Evolutionary conservation across 2,888 invertebrate genomes (phyloP), one percentile per base, ranked within the genome.

Genomic region (Heteromurus nitidus): DNA sequence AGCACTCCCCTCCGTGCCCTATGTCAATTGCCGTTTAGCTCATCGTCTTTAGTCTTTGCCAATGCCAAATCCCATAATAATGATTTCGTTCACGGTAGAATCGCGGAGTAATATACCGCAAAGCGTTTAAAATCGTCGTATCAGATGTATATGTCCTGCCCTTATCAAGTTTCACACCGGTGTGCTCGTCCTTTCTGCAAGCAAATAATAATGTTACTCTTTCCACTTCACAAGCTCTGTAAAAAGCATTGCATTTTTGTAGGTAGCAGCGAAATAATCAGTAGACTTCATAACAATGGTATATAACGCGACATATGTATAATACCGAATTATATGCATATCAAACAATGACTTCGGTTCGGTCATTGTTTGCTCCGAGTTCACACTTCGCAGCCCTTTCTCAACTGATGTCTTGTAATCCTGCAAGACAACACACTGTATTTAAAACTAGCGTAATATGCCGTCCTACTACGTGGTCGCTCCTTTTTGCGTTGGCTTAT

Each of bases 361-460:
- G 76, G 76, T 69, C 76, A 77, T 77, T 77, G 76, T 77, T 77
- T 62, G 53, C 30, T n/a, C n/a, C n/a, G n/a, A n/a, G n/a, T n/a
- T n/a, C n/a, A n/a, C n/a, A n/a, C n/a, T n/a, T n/a, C n/a, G n/a
- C n/a, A n/a, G n/a, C n/a, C n/a, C n/a, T n/a, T n/a, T n/a, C n/a
- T n/a, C n/a, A n/a, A n/a, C n/a, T n/a, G n/a, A n/a, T n/a, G n/a
- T n/a, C 30, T 24, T 58, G 26, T 22, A 24, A 26, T 11, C 16
- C 18, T 30, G n/a, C 11, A 30, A 11, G 22, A 62, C 3, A 50
- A 50, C 3, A n/a, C 11, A 50, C n/a, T 50, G 47, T 60, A 30
- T 62, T 50, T 50, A 60, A 24, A 62, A 69, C 20, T 36, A 30
- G 28, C 2, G 30, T 28, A 55, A 7, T 65, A 20, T 28, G 26